Conservation (phyloP, 2,888 invertebrate species). For the Rhagophthalmus giganteus region DNA sequence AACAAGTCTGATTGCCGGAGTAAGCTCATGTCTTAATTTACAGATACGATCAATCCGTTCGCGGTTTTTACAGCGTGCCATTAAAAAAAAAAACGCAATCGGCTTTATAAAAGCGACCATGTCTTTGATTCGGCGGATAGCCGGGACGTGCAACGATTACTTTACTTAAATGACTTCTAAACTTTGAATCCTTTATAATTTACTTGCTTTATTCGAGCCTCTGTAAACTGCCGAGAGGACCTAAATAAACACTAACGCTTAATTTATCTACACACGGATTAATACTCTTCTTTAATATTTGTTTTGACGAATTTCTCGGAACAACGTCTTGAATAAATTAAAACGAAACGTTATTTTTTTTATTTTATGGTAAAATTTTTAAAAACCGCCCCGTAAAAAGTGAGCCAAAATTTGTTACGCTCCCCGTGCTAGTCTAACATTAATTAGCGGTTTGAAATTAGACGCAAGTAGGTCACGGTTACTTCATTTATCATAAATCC, state of each 20-base stretch:
- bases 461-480: too few species aligned
- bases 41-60: constrained; percentile 36
- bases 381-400: too few species aligned
- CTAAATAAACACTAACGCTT: too few species aligned
- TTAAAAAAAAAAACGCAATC: constrained; percentile 28
- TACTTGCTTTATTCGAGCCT: not conserved
- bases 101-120: constrained; percentile 20
- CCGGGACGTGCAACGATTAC: constrained; percentile 6
- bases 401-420: too few species aligned
- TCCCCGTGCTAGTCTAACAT: too few species aligned
- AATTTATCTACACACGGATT: too few species aligned
- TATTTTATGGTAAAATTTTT: too few species aligned
- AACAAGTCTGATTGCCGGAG: constrained; percentile 21
- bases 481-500: too few species aligned
- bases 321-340: not conserved
- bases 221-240: too few species aligned
- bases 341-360: not conserved
- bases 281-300: too few species aligned
- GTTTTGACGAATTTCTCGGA: too few species aligned
- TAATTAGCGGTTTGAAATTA: too few species aligned
- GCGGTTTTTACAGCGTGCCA: constrained; percentile 26
- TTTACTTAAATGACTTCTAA: constrained; percentile 3
- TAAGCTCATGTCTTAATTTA: constrained; percentile 39
- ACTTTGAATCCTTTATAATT: constrained; percentile 1
- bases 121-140: constrained; percentile 25